Evolutionary conservation across 2,888 invertebrate genomes (phyloP).

Genomic region (Seira ritae): DNA sequence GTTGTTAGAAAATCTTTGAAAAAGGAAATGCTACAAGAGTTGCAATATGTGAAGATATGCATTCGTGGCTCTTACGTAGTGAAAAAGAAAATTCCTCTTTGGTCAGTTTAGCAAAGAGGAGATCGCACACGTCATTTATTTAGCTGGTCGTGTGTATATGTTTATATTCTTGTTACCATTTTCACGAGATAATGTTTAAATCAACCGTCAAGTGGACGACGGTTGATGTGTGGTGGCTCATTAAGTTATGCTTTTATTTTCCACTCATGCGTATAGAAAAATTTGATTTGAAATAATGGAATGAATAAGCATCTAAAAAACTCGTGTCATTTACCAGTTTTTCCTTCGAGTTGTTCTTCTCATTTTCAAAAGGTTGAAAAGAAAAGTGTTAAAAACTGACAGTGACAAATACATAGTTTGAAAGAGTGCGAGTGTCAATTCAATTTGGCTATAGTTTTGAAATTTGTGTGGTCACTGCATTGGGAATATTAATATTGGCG

Average conservation of each 20-base stretch:
- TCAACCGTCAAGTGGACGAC: neutral
- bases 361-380: slow-evolving; percentile 20
- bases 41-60: no score
- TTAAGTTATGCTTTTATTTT: slow-evolving; percentile 19
- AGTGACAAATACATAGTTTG: slow-evolving; percentile 50
- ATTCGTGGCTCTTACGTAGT: neutral
- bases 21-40: slow-evolving; percentile 12
- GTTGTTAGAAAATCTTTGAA: slow-evolving; percentile 9
- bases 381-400: slow-evolving; percentile 55
- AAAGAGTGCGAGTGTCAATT: neutral
- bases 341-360: neutral
- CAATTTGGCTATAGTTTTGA: neutral
- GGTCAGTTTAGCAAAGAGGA: neutral
- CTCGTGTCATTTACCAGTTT: slow-evolving; percentile 1
- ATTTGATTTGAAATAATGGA: neutral
- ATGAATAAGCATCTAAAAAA: slow-evolving; percentile 20
- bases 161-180: slow-evolving; percentile 10
- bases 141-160: slow-evolving; percentile 6
- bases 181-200: neutral
- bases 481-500: no score
- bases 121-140: slow-evolving; percentile 18
- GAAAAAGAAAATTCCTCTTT: neutral
- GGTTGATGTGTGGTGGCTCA: slow-evolving; percentile 5
- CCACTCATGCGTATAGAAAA: neutral
- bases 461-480: slow-evolving; percentile 9